Conservation (phyloP, 2,797 vertebrate genomes). For the Gephyroberyx darwinii region DNA sequence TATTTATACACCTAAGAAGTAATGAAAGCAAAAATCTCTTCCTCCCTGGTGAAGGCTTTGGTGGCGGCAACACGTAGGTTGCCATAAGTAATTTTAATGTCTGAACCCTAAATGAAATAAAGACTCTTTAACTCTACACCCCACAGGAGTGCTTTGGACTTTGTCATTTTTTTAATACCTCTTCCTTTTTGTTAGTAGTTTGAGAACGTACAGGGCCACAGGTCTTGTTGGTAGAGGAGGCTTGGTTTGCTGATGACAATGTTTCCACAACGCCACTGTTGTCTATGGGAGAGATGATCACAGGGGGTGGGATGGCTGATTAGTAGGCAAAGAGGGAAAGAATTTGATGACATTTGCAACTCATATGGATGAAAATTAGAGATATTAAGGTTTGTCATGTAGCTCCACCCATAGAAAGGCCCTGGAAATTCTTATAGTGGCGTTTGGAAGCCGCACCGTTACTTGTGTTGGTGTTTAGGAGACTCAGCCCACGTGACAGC, state of each 20-base stretch:
- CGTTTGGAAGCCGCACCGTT: not conserved
- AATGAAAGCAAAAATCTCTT: not conserved
- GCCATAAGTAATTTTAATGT: too few species aligned
- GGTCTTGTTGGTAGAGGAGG: not conserved
- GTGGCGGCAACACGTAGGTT: too few species aligned
- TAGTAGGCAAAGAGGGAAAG: not conserved
- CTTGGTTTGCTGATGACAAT: not conserved
- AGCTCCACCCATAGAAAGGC: not conserved
- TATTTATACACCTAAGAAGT: not conserved
- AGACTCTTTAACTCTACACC: too few species aligned
- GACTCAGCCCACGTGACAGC: not conserved
- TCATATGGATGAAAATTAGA: not conserved
- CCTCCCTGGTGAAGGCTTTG: too few species aligned
- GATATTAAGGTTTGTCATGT: not conserved
- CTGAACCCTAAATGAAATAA: too few species aligned
- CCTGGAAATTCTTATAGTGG: not conserved
- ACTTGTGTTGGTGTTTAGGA: not conserved
- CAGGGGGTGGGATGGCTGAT: not conserved
- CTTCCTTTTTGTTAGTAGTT: not conserved
- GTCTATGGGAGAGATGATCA: conserved; percentile 19
- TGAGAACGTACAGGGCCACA: not conserved
- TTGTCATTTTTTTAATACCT: conserved; percentile 31
- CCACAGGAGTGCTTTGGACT: too few species aligned
- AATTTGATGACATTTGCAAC: not conserved
- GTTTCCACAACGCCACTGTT: not conserved